phyloP scores from a whole-genome alignment of 1,140 invertebrate genomes.

The Drosophila melanica region DNA sequence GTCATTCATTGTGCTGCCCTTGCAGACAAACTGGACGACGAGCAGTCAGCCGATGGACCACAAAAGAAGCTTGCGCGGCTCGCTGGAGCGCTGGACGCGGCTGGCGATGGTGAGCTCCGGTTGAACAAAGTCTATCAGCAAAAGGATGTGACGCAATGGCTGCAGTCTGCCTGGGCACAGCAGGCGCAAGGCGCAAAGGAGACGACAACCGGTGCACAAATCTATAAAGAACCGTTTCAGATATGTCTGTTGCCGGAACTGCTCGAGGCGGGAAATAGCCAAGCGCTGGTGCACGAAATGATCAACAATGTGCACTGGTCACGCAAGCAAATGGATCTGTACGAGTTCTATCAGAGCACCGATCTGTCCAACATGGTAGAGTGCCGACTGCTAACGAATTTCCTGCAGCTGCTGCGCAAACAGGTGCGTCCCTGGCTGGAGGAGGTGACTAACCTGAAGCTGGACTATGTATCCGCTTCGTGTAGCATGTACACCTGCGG shows the following conservation, averaged over 20 bases:
- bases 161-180: conserved; percentile 51
- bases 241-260: conserved; percentile 71
- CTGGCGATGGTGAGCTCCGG: conserved; percentile 10
- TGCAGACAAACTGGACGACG: conserved; percentile 51
- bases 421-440: conserved; percentile 85
- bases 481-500: conserved; percentile 89
- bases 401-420: conserved; percentile 72
- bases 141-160: conserved; percentile 58
- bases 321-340: conserved; percentile 88
- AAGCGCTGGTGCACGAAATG: conserved; percentile 70
- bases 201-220: conserved; percentile 51
- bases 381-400: conserved; percentile 78
- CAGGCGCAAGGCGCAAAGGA: conserved; percentile 39
- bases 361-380: conserved; percentile 86
- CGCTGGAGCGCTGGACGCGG: conserved; percentile 12
- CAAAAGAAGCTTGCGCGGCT: conserved; percentile 59
- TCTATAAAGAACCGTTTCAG: conserved; percentile 71
- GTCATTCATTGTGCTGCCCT: conserved; percentile 69
- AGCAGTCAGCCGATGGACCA: conserved; percentile 39
- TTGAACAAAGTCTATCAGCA: conserved; percentile 55
- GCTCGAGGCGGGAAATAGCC: conserved; percentile 37
- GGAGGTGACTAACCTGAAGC: conserved; percentile 86
- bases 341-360: conserved; percentile 89
- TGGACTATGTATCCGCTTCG: conserved; percentile 88
- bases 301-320: conserved; percentile 86